phyloP scores from a whole-genome alignment of 2,797 vertebrate species.

The Amblyraja radiata region DNA sequence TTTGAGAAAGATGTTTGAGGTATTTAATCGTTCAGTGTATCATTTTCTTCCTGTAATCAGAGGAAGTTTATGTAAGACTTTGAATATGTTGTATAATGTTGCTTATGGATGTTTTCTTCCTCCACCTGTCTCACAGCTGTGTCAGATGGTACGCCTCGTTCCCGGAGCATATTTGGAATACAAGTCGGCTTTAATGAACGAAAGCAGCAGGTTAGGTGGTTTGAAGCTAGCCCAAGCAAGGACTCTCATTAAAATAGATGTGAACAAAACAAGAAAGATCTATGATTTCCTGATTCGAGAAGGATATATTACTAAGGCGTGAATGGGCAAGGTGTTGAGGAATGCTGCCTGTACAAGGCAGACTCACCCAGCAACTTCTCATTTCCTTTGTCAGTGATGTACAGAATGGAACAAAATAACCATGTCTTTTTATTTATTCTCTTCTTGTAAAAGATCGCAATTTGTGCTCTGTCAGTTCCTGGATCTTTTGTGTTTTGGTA shows the following conservation, averaged over 20 bases:
- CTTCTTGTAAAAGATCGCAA: conserved; percentile 33
- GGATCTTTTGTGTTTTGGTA: conserved; percentile 13
- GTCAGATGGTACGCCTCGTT: conserved; percentile 94
- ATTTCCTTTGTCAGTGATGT: conserved; percentile 22
- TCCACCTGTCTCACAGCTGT: conserved; percentile 66
- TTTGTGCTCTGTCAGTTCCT: conserved; percentile 7
- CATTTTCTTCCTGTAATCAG: background rate
- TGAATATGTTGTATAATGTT: background rate
- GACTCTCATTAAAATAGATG: conserved; percentile 96
- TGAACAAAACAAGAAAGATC: conserved; percentile 98
- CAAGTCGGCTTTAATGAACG: conserved; percentile 87
- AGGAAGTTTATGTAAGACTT: background rate
- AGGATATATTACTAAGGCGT: conserved; percentile 90
- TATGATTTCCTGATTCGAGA: conserved; percentile 97
- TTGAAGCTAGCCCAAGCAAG: conserved; percentile 88
- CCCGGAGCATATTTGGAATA: conserved; percentile 96
- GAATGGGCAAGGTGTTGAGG: conserved; percentile 41
- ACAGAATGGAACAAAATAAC: background rate
- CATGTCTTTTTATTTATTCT: conserved; percentile 29
- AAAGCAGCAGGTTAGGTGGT: conserved; percentile 90
- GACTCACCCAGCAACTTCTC: conserved; percentile 10
- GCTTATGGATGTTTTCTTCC: background rate
- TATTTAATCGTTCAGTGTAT: background rate
- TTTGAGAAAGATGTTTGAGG: background rate
- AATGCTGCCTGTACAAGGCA: background rate